These are phyloP conservation scores for Dicranocentrus wangi DNA, from an alignment of 2,888 invertebrate species.

Conservation along the genomic window DNA sequence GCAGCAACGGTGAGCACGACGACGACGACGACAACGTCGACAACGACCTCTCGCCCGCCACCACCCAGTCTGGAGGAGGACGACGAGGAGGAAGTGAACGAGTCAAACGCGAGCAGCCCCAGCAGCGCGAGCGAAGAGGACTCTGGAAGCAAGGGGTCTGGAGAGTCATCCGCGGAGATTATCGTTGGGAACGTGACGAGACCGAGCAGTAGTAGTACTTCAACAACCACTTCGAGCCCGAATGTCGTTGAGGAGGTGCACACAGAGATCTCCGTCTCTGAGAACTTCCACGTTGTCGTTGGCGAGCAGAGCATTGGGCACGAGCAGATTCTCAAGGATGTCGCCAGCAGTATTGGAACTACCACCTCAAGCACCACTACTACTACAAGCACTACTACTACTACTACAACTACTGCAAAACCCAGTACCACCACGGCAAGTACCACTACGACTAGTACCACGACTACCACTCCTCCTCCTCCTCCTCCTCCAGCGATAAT, in stretches of 20 bases:
- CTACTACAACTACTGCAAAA: conserved; percentile 12
- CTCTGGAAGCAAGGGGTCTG: neutral
- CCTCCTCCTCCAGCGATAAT: too few relatives aligned
- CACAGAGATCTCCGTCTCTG: conserved; percentile 49
- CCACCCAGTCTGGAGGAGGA: conserved; percentile 62
- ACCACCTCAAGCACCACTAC: conserved; percentile 44
- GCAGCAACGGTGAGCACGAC: conserved; percentile 44
- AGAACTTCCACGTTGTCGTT: conserved; percentile 29
- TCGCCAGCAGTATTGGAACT: neutral
- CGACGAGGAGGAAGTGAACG: conserved; percentile 54
- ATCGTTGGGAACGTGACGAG: conserved; percentile 26
- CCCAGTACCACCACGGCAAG: neutral
- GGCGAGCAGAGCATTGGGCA: neutral
- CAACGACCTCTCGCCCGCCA: conserved; percentile 22
- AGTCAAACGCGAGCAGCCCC: conserved; percentile 34
- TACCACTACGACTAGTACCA: neutral
- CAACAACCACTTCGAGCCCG: conserved; percentile 2
- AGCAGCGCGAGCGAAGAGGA: conserved; percentile 23
- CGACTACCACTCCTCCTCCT: neutral
- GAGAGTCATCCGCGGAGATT: conserved; percentile 15
- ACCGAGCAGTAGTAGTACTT: neutral
- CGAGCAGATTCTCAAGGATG: neutral
- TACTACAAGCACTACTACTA: conserved; percentile 17
- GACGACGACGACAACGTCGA: conserved; percentile 62
- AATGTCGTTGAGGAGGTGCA: conserved; percentile 48